Evolutionary conservation across 2,888 invertebrate species (phyloP), one percentile per base, ranked within the genome.

Genomic region (Scaptomyza tumidula): DNA sequence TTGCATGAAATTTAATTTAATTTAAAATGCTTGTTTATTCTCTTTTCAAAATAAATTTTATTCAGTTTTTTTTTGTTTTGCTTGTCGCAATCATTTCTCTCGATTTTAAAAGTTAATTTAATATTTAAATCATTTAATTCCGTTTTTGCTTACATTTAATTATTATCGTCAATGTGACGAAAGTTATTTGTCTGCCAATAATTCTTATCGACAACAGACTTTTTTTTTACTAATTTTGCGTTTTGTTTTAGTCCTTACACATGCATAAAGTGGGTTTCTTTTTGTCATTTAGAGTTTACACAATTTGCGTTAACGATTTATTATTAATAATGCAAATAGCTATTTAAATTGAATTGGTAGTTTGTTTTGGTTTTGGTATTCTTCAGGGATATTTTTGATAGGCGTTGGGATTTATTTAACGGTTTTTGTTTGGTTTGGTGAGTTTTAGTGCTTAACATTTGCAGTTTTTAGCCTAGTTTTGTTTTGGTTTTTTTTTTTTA

Each of bases 81-180:
- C 79, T 71, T 82, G 71, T 84, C 58, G 83, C 80, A 80, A 75
- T 82, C 86, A 86, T 87, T 85, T 80, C 87, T 86, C 86, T 86
- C 80, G 73, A 78, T 78, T 86, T 84, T 83, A 86, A 86, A 87
- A 79, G 73, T 79, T 88, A 83, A 75, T 80, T 82, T 82, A 75
- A 78, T 85, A 76, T 83, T 83, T 80, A 82, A 86, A 77, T 88
- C 67, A 86, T 75, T 90, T 89, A 86, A 89, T 88, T 90, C 87
- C 80, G 77, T 90, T 72, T 74, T 69, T 62, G 65, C 86, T 86
- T 88, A 86, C 61, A 88, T 80, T 90, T 90, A 90, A 89, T 90
- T 90, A 90, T 92, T 91, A 90, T 92, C 92, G 92, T 92, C 92
- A 92, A 92, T 92, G 92, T 92, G 92, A 92, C 92, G 92, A 92